Percentiles rank a stretch among this genome's conserved stretches.
These are phyloP conservation scores for Plumapathes pennacea DNA, from an alignment of 92 coral and sea anemone species.

Conservation along the genomic window DNA sequence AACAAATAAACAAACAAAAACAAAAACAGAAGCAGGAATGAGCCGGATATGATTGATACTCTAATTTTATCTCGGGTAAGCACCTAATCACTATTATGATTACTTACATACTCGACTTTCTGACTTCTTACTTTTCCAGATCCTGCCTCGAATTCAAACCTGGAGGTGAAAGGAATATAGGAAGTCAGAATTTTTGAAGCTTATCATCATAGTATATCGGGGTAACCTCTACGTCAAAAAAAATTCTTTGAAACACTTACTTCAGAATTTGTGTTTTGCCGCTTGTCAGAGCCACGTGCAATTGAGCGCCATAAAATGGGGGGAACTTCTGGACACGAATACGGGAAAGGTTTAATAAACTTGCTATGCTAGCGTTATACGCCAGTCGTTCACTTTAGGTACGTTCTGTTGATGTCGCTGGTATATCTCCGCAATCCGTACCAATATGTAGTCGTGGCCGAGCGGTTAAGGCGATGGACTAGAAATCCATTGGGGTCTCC, in stretches of 20 bases:
- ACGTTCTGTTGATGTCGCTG: too few species aligned
- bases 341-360: too few species aligned
- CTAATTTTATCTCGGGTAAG: too few species aligned
- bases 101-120: conserved; percentile 32
- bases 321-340: conserved; percentile 11
- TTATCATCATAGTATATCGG: too few species aligned
- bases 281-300: conserved; percentile 22
- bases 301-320: conserved; percentile 38
- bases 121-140: conserved; percentile 24
- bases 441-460: conserved; percentile 74
- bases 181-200: too few species aligned
- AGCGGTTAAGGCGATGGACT: conserved; percentile 71
- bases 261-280: conserved; percentile 17
- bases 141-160: conserved; percentile 21
- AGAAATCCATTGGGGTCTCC: conserved; percentile 65
- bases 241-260: not conserved
- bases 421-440: too few species aligned
- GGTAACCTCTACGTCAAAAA: not conserved
- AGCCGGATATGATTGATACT: too few species aligned
- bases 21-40: too few species aligned
- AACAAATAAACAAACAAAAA: too few species aligned
- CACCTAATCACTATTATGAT: too few species aligned
- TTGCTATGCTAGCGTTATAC: too few species aligned
- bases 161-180: not conserved
- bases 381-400: too few species aligned